Base-by-base conservation (phyloP, 1,140 invertebrate species). In the Drosophila rufa region DNA sequence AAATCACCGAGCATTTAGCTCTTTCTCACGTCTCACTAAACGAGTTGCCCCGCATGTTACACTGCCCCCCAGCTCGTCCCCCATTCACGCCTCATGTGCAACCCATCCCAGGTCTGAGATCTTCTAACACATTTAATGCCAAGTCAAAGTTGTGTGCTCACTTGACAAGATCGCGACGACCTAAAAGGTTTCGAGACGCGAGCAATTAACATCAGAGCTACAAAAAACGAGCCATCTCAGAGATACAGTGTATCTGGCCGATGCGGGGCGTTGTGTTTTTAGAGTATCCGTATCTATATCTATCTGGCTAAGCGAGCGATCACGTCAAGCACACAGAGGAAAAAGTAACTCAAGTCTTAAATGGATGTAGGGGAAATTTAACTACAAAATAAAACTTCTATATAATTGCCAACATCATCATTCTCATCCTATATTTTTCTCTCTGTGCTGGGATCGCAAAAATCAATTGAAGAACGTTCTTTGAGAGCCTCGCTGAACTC, bases 401-500 rank as follows among this genome's bases (percentile, higher is more conserved):
- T 30, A 30, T 30, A 30, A 30, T 4, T 30, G 22, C 22, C 22
- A 22, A 22, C 22, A 22, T 40, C 14, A 38, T n/a, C 1, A 12
- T 3, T 11, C 22, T 36, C 1, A 9, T 19, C 33, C 8, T 0
- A 36, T 1, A 22, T 33, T 22, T 40, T 56, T 56, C 36, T 40
- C 11, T 22, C 53, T 25, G 53, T 56, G 53, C 53, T 66, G 62
- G 69, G 53, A 58, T 79, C 65, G 71, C 75, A 65, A 91, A 85
- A 85, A 82, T 85, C 86, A 91, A 91, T 90, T 91, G 85, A 79
- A 51, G 64, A 79, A 79, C 80, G 51, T 48, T 36, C 43, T 65
- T 38, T 48, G 38, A 12, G 30, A 48, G 59, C 22, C 56, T 55
- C 51, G 53, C 19, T 40, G 53, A 53, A 42, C 47, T 62, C 47